Base-by-base conservation (phyloP, 2,888 invertebrate species). In the Agriopis leucophaearia region DNA sequence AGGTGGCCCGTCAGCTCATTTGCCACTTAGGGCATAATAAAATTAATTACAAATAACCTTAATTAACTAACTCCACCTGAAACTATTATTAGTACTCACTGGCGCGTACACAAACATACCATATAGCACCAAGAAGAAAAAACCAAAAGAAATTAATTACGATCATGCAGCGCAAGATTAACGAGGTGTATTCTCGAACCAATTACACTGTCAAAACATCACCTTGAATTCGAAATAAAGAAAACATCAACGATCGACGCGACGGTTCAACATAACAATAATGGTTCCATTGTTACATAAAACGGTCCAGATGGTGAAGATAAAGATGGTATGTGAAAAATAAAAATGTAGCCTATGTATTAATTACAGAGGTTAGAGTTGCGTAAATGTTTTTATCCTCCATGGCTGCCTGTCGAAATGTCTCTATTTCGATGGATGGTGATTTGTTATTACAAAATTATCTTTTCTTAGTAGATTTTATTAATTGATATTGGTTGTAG, bases 131-230 rank as follows among this genome's bases (percentile, higher is more conserved):
- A 66, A 64, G 50, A 47, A 70, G 40, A 65, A 63, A 54, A 69
- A 63, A 16, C 35, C 10, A 59, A 68, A 66, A 66, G 65, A 80
- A 85, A 83, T 82, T 87, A 85, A 88, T 86, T 81, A 86, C 78
- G 81, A 69, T 78, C 79, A 74, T 75, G 77, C 71, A 75, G 77
- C 78, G 72, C 77, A 84, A 86, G 86, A 86, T 87, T 83, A 87
- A 85, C 83, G 82, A 85, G 73, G 79, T 79, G 79, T 80, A 77
- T 79, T 82, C 81, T 81, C 79, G 72, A 77, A 84, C 83, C 87
- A 89, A 91, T 91, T 90, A 89, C 81, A 80, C 82, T 86, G 87
- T 91, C 91, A 92, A 90, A 91, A 90, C 88, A 87, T 89, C 85
- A 87, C 91, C 91, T 91, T 91, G 91, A 85, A 84, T 82, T 81